A percentile compares a stretch with the other conserved stretches of the same genome.
Conservation (phyloP, 2,113 vertebrate genomes). For the Scomber scombrus region DNA sequence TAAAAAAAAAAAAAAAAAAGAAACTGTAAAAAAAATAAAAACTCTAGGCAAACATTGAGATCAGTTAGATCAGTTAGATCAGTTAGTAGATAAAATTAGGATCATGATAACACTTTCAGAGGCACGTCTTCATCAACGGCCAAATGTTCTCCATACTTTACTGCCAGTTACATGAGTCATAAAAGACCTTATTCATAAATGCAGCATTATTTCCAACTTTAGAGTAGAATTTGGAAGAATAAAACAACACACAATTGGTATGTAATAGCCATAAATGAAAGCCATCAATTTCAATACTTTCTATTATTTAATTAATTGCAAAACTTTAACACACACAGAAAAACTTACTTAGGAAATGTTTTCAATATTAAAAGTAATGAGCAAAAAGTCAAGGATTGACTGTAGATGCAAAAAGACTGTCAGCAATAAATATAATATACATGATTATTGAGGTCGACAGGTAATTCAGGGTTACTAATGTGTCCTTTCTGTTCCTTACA, state of each 20-base stretch:
- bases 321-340: too few relatives aligned
- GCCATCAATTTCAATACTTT: too few relatives aligned
- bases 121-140: not conserved
- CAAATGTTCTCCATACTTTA: not conserved
- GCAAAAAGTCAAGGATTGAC: not conserved
- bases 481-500: slow-evolving; percentile 3
- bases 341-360: not conserved
- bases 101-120: not conserved
- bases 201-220: not conserved
- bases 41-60: too few relatives aligned
- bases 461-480: slow-evolving; percentile 15
- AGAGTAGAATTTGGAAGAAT: too few relatives aligned
- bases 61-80: too few relatives aligned
- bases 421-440: slow-evolving; percentile 14
- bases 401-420: not conserved
- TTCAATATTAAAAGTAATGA: not conserved
- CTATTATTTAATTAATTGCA: too few relatives aligned
- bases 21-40: too few relatives aligned
- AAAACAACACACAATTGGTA: too few relatives aligned
- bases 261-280: too few relatives aligned
- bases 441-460: not conserved
- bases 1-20: too few relatives aligned
- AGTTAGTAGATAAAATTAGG: too few relatives aligned
- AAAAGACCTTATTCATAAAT: not conserved
- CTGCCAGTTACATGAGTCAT: slow-evolving; percentile 7